A percentile compares a stretch with the other conserved stretches of the same genome.
Evolutionary conservation across 2,888 invertebrate genomes (phyloP).

Genomic region (Perizoma flavofasciatum): DNA sequence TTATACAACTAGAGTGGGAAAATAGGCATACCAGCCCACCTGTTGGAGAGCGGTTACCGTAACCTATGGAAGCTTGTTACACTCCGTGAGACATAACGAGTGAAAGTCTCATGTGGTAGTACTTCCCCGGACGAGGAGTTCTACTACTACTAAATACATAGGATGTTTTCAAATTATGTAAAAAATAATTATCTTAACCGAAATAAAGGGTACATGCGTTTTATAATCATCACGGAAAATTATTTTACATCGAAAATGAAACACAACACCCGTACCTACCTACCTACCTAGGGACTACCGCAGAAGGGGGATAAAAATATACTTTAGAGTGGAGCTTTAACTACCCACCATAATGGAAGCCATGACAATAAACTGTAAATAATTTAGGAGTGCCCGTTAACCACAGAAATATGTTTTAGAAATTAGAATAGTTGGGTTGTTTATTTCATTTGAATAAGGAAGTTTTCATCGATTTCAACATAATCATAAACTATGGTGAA

Average conservation of each 20-base stretch:
- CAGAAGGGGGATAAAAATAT: constrained; percentile 31
- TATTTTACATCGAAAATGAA: constrained; percentile 36
- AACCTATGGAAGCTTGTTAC: no score
- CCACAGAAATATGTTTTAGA: constrained; percentile 24
- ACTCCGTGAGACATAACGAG: no score
- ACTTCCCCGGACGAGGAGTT: no score
- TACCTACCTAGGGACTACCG: constrained; percentile 19
- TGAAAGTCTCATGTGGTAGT: no score
- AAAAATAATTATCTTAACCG: no score
- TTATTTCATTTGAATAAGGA: constrained; percentile 5
- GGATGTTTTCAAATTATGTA: no score
- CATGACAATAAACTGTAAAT: constrained; percentile 51
- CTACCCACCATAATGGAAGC: constrained; percentile 46
- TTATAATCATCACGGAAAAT: constrained; percentile 16
- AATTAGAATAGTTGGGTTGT: constrained; percentile 13
- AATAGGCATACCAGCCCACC: no score
- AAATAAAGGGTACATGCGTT: no score
- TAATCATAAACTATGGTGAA: no score
- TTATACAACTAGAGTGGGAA: no score
- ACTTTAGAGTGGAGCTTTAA: constrained; percentile 39
- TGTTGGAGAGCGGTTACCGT: no score
- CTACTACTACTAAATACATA: no score
- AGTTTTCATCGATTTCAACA: background rate
- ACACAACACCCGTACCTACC: constrained; percentile 27
- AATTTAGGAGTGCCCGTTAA: constrained; percentile 39